Conservation (phyloP, 2,113 vertebrate species). For the Caloenas nicobarica region DNA sequence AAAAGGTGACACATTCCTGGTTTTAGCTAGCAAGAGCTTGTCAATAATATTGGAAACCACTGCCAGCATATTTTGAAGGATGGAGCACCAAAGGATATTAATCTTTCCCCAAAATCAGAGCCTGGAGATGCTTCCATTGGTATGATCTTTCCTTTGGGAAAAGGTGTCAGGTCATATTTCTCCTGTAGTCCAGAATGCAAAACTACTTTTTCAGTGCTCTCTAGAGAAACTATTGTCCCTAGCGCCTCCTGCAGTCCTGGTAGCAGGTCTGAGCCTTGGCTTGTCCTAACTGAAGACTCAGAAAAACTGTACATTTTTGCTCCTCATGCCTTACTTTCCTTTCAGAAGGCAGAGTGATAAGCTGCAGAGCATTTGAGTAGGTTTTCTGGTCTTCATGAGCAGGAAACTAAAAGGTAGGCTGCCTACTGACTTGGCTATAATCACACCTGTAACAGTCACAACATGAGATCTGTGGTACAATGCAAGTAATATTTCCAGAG, state of each 20-base stretch:
- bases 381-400: not conserved
- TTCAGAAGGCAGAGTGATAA: not conserved
- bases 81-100: not conserved
- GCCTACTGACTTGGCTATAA: not conserved
- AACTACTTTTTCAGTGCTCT: not conserved
- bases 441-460: not conserved
- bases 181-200: not conserved
- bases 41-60: not conserved
- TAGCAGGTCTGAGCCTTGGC: not conserved
- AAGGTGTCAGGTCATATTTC: not conserved
- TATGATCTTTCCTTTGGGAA: not conserved
- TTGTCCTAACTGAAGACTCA: not conserved
- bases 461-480: not conserved
- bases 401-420: not conserved
- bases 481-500: not conserved
- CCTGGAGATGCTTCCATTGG: not conserved
- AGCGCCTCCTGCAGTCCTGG: not conserved
- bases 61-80: not conserved
- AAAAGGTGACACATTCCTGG: not conserved
- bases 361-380: not conserved
- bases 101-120: not conserved
- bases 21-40: not conserved
- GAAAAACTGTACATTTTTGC: not conserved
- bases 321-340: not conserved
- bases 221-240: not conserved